phyloP scores from a whole-genome alignment of 2,113 vertebrate species.

The Polypterus senegalus region DNA sequence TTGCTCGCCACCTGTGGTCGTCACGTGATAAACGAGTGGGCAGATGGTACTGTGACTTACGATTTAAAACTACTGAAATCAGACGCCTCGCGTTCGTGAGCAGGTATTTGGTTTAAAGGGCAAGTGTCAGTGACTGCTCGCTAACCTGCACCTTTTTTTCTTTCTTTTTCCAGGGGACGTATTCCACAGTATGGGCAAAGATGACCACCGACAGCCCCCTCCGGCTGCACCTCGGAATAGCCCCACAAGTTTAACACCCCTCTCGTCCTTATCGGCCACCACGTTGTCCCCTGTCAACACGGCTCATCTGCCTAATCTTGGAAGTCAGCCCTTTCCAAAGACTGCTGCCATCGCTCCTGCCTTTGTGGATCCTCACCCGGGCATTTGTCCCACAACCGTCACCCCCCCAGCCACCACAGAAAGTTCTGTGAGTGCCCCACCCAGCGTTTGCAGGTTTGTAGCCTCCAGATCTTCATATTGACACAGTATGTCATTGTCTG shows the following conservation, averaged over 20 bases:
- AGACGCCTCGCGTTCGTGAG: too few species aligned
- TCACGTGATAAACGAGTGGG: too few species aligned
- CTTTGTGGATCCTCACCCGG: constrained; percentile 72
- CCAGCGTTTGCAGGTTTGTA: constrained; percentile 88
- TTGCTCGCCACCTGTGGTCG: too few species aligned
- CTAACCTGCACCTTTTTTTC: not conserved
- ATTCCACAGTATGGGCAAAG: constrained; percentile 81
- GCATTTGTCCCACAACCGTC: constrained; percentile 65
- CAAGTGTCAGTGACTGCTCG: not conserved
- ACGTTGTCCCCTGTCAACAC: constrained; percentile 57
- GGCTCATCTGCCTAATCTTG: constrained; percentile 65
- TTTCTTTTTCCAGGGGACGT: constrained; percentile 63
- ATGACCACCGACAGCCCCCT: constrained; percentile 69
- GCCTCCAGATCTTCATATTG: too few species aligned
- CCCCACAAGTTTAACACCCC: constrained; percentile 64
- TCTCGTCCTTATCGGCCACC: constrained; percentile 64
- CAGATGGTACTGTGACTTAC: too few species aligned
- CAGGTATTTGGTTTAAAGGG: too few species aligned
- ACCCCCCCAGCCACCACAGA: constrained; percentile 63
- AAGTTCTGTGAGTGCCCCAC: constrained; percentile 70
- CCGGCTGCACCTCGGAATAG: constrained; percentile 66
- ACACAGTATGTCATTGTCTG: too few species aligned
- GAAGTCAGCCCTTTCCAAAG: constrained; percentile 71
- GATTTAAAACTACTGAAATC: too few species aligned
- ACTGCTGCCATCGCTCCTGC: constrained; percentile 63